Evolutionary conservation across 2,797 vertebrate genomes (phyloP).

Genomic region (Centroberyx gerrardi): DNA sequence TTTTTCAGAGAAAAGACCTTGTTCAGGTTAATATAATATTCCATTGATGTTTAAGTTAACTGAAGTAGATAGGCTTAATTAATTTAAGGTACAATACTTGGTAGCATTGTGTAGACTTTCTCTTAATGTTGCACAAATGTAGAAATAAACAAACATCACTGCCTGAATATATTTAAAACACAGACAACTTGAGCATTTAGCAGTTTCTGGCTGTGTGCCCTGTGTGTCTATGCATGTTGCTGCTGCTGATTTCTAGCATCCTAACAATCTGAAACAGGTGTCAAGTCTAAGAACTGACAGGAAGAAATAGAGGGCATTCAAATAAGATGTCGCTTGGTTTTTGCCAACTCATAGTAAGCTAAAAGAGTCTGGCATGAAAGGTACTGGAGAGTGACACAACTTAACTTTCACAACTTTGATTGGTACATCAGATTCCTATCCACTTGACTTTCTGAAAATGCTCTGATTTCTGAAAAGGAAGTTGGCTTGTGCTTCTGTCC

Average conservation of each 20-base stretch:
- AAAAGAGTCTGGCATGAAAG: background rate
- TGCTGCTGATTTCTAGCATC: constrained; percentile 89
- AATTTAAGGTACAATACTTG: background rate
- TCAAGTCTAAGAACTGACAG: constrained; percentile 88
- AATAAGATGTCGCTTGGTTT: constrained; percentile 18
- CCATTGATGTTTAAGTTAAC: background rate
- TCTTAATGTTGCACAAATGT: background rate
- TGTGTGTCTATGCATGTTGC: constrained; percentile 74
- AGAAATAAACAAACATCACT: background rate
- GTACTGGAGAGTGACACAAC: background rate
- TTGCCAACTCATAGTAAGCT: background rate
- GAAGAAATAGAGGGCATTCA: constrained; percentile 87
- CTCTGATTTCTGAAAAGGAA: constrained; percentile 63
- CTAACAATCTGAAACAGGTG: constrained; percentile 91
- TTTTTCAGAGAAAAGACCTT: background rate
- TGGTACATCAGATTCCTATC: background rate
- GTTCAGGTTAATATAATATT: background rate
- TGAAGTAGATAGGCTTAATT: background rate
- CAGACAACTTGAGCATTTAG: background rate
- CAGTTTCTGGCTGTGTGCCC: constrained; percentile 8
- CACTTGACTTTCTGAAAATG: constrained; percentile 11
- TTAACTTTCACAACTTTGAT: background rate
- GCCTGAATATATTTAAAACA: too few relatives aligned
- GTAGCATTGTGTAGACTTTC: background rate
- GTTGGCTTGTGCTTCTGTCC: constrained; percentile 57